Evolutionary conservation across 2,888 invertebrate species (phyloP), one percentile per base, ranked within the genome.

Genomic region (Leucophenga maculata): DNA sequence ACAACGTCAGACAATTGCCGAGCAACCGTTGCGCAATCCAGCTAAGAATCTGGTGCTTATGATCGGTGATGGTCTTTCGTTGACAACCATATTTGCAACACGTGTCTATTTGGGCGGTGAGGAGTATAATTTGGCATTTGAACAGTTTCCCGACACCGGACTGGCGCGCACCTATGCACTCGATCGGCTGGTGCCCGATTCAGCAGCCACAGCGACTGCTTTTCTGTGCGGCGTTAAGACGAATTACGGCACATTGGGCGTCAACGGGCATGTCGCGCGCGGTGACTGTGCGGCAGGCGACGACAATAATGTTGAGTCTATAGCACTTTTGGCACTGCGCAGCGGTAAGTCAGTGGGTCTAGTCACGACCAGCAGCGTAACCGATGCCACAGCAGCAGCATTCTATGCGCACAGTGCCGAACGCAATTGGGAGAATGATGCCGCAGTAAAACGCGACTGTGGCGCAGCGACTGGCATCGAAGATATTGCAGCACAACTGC

Each of bases 1-100:
- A 31, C 59, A 69, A 11, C 67, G 67, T 46, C 52, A 65, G 44
- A 50, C 39, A 46, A 69, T 11, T 3, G 69, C 64, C 9, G 70
- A 67, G 4, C 48, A 68, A 26, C 71, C 32, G 18, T 72, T 74
- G 6, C 59, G 67, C 22, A 69, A 68, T 50, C 46, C 67, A 11
- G 93, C 93, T 0, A 93, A 92, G 85, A 95, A 95, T 87, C 90
- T 94, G 0, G 94, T 95, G 71, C 83, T 95, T 65, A 95, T 95
- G 83, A 88, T 96, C 6, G 95, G 95, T 0, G 95, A 96, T 83
- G 96, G 96, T 0, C 94, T 96, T 95, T 94, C 94, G 16, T 90
- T 95, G 65, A 90, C 94, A 0, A 96, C 95, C 0, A 86, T 94
- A 48, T 92, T 94, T 0, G 95, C 95, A 0, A 91, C 94, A 0